phyloP scores from a whole-genome alignment of 2,113 vertebrate species.

The Galeopterus variegatus region DNA sequence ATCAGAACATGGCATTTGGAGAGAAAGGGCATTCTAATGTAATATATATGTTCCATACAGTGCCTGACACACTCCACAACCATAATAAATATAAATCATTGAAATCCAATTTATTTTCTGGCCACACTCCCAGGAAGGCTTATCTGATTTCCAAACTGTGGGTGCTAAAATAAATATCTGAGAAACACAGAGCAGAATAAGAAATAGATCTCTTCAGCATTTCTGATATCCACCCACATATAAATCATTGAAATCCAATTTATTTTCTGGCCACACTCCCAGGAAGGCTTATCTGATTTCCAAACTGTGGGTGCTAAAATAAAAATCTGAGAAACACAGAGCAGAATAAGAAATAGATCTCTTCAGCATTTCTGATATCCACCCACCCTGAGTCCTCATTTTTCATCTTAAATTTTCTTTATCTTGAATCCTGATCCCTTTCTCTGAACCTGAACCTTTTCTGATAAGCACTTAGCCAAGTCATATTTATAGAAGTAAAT shows the following conservation, averaged over 20 bases:
- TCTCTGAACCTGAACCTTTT: constrained; percentile 25
- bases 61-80: constrained; percentile 56
- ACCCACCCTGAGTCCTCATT: constrained; percentile 19
- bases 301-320: constrained; percentile 79
- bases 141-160: constrained; percentile 77
- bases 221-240: constrained; percentile 55
- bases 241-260: constrained; percentile 77
- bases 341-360: constrained; percentile 70
- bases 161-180: constrained; percentile 82
- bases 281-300: constrained; percentile 80
- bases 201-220: constrained; percentile 63
- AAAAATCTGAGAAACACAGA: constrained; percentile 76
- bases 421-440: background rate
- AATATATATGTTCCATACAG: constrained; percentile 61
- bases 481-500: background rate
- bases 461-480: background rate
- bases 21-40: background rate
- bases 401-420: constrained; percentile 20
- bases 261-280: constrained; percentile 81
- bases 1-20: background rate
- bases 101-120: constrained; percentile 81
- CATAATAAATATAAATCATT: constrained; percentile 78
- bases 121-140: constrained; percentile 79
- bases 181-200: constrained; percentile 68
- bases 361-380: constrained; percentile 31